Percentiles rank a stretch among this genome's conserved stretches.
phyloP scores from a whole-genome alignment of 2,888 invertebrate species.

The Heliconius ismenius region DNA sequence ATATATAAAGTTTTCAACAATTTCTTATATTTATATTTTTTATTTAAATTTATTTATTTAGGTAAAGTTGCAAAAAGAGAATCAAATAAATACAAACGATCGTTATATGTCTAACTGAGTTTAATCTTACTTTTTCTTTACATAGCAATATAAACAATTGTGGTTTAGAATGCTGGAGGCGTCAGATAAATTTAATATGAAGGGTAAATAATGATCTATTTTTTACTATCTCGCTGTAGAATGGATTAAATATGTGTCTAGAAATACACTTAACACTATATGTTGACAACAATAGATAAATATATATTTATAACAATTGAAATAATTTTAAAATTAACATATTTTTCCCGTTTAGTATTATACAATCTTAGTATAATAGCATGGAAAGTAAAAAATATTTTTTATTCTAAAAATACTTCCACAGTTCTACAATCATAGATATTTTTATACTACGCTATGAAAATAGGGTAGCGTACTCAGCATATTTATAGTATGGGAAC shows the following conservation, averaged over 20 bases:
- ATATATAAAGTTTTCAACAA: not conserved
- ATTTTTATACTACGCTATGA: not conserved
- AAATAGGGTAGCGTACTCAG: constrained; percentile 9
- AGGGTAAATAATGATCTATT: constrained; percentile 61
- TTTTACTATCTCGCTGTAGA: constrained; percentile 27
- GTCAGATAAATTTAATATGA: constrained; percentile 61
- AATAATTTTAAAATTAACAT: not conserved
- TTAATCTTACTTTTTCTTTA: constrained; percentile 37
- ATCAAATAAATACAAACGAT: not conserved
- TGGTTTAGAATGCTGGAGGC: constrained; percentile 54
- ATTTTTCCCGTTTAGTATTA: not conserved
- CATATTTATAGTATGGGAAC: not conserved
- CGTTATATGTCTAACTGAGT: constrained; percentile 26
- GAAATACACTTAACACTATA: not conserved
- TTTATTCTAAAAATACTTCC: not conserved
- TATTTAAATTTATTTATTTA: not conserved
- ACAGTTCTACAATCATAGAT: not conserved
- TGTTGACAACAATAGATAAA: not conserved
- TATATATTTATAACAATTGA: not conserved
- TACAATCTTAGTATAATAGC: not conserved
- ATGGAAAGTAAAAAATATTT: not conserved
- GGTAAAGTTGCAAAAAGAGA: not conserved
- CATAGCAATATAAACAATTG: constrained; percentile 49
- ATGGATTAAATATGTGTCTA: not conserved
- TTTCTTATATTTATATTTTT: not conserved